Evolutionary conservation across 1,140 invertebrate genomes (phyloP).

Genomic region (Campoletis sonorensis): DNA sequence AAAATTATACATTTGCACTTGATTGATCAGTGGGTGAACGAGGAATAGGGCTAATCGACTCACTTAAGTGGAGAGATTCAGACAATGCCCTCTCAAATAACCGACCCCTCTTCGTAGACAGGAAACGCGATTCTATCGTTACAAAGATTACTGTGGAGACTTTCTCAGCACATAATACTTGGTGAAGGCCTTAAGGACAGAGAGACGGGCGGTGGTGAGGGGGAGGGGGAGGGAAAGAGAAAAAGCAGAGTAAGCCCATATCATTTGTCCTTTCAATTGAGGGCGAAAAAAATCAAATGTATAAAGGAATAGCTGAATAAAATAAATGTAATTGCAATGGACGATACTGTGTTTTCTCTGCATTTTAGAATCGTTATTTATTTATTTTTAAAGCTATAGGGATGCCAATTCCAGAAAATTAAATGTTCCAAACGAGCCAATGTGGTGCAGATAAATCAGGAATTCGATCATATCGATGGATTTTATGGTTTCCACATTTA

Average conservation of each 20-base stretch:
- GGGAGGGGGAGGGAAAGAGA: background rate
- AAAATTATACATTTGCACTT: constrained; percentile 43
- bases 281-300: background rate
- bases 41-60: constrained; percentile 11
- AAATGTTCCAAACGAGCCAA: too few relatives aligned
- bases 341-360: too few relatives aligned
- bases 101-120: constrained; percentile 19
- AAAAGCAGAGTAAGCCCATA: background rate
- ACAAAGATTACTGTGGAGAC: constrained; percentile 32
- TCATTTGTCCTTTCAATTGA: background rate
- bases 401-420: too few relatives aligned
- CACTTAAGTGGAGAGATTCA: background rate
- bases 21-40: constrained; percentile 22
- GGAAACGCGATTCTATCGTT: constrained; percentile 39
- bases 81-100: constrained; percentile 10
- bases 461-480: too few relatives aligned
- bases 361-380: too few relatives aligned
- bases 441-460: too few relatives aligned
- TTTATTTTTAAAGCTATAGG: too few relatives aligned
- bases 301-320: background rate
- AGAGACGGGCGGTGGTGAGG: too few relatives aligned
- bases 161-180: background rate
- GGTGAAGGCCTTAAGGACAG: background rate
- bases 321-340: too few relatives aligned
- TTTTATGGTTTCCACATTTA: too few relatives aligned